Percentiles rank a stretch among this genome's conserved stretches.
Evolutionary conservation across 1,140 invertebrate species (phyloP).

Genomic region (Panagrolaimus sp.): DNA sequence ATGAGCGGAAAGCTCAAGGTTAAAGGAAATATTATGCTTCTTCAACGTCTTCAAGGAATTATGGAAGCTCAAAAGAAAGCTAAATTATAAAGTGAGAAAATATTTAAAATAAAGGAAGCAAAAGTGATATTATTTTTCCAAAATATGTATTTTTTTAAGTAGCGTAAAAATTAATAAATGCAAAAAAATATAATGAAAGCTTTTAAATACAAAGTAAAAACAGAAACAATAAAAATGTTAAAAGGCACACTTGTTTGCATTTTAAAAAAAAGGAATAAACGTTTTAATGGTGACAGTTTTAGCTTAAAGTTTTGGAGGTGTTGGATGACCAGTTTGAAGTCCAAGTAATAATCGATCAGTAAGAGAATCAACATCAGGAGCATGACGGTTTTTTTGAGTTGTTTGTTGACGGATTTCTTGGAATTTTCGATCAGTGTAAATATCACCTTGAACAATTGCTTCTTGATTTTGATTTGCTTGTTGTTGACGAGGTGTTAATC

Average conservation of each 20-base stretch:
- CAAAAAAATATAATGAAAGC: no score
- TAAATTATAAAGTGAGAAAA: slow-evolving; percentile 75
- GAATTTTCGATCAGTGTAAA: slow-evolving; percentile 35
- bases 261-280: no score
- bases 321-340: slow-evolving; percentile 31
- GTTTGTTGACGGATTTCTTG: slow-evolving; percentile 46
- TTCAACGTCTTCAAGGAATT: slow-evolving; percentile 70
- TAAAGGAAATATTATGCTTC: slow-evolving; percentile 82
- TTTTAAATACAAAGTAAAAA: no score
- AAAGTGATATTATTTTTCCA: no score
- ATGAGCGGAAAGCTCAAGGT: slow-evolving; percentile 84
- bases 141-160: no score
- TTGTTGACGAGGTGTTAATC: slow-evolving; percentile 43
- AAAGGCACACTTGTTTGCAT: background rate
- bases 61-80: slow-evolving; percentile 62
- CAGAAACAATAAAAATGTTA: background rate
- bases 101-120: slow-evolving; percentile 39
- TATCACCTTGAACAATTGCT: slow-evolving; percentile 37
- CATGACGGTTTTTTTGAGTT: slow-evolving; percentile 17
- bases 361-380: slow-evolving; percentile 33
- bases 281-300: no score
- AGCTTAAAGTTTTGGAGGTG: slow-evolving; percentile 15
- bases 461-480: slow-evolving; percentile 47
- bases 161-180: no score
- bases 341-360: slow-evolving; percentile 33